These are phyloP conservation scores for Pandion haliaetus DNA, from an alignment of 2,113 vertebrate genomes.

Conservation along the genomic window DNA sequence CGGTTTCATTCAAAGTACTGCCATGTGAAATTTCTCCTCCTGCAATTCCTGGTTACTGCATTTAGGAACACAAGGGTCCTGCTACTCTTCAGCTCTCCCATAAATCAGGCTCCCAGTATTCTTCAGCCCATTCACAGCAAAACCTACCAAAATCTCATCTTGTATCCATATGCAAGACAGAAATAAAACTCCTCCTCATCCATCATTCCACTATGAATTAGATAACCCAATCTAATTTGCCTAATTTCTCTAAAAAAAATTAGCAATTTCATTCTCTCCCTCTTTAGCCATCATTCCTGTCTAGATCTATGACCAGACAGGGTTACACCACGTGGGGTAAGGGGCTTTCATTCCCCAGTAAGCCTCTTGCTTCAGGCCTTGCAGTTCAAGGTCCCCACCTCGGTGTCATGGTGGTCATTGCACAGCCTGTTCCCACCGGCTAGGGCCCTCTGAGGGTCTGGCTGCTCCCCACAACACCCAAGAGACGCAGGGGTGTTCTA, in stretches of 20 bases:
- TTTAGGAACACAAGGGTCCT: background rate
- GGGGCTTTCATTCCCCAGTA: background rate
- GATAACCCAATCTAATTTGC: slow-evolving; percentile 17
- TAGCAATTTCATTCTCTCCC: background rate
- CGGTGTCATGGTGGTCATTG: background rate
- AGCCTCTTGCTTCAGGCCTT: background rate
- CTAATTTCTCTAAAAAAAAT: slow-evolving; percentile 12
- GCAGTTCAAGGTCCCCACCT: background rate
- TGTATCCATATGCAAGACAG: background rate
- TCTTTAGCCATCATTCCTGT: slow-evolving; percentile 19
- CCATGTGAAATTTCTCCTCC: background rate
- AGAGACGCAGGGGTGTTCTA: background rate
- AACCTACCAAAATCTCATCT: background rate
- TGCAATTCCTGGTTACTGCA: background rate
- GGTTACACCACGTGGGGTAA: background rate
- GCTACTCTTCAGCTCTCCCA: background rate
- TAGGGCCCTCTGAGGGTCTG: background rate
- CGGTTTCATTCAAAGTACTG: background rate
- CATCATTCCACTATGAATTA: slow-evolving; percentile 42
- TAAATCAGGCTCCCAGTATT: background rate
- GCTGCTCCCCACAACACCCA: background rate
- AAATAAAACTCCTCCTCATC: slow-evolving; percentile 14
- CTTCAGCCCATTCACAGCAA: background rate
- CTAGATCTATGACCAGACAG: background rate
- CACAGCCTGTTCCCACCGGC: background rate